phyloP scores from a whole-genome alignment of 2,888 invertebrate genomes.

The Biston stratarius region DNA sequence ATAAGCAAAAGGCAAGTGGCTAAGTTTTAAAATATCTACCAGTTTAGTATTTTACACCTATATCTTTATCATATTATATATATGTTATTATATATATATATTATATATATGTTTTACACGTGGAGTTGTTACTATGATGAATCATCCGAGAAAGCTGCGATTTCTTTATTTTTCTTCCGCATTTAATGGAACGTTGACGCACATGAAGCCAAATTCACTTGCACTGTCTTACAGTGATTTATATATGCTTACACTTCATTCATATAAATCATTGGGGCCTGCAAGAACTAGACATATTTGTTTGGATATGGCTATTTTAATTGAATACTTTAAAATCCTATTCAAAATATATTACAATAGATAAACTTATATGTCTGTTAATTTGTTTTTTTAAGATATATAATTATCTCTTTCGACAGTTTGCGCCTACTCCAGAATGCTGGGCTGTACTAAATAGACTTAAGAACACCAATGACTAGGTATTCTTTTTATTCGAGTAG shows the following conservation, averaged over 20 bases:
- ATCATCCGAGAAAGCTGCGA: conserved; percentile 48
- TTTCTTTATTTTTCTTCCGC: conserved; percentile 54
- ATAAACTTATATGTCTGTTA: conserved; percentile 3
- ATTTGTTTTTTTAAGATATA: conserved; percentile 1
- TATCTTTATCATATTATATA: background rate
- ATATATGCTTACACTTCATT: conserved; percentile 24
- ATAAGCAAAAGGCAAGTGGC: no score
- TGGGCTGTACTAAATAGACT: background rate
- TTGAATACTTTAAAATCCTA: conserved; percentile 15
- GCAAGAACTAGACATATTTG: conserved; percentile 24
- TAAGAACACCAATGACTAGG: no score
- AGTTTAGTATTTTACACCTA: no score
- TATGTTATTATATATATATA: background rate
- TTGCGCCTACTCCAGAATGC: background rate
- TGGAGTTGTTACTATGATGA: conserved; percentile 11
- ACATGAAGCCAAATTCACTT: conserved; percentile 56
- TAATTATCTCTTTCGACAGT: background rate
- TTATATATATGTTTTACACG: background rate
- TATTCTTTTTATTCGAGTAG: no score
- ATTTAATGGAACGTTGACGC: conserved; percentile 67
- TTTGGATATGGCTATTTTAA: conserved; percentile 27
- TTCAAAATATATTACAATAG: conserved; percentile 17
- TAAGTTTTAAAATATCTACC: no score
- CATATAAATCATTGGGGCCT: conserved; percentile 24
- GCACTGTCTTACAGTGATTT: conserved; percentile 54